Evolutionary conservation across 1,140 invertebrate genomes (phyloP).

Genomic region (Trichonephila clavata): DNA sequence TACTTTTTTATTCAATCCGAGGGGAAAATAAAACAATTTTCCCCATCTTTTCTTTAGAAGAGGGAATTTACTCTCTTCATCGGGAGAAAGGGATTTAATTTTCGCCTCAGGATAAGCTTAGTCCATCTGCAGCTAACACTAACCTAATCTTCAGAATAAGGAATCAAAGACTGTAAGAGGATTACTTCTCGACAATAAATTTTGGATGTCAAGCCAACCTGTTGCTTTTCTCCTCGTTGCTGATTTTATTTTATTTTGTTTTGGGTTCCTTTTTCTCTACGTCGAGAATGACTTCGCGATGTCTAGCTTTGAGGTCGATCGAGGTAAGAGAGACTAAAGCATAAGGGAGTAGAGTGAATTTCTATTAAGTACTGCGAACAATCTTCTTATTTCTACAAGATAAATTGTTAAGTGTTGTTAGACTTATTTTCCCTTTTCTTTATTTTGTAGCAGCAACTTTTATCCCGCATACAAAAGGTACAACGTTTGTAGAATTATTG

Average conservation of each 20-base stretch:
- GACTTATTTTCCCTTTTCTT: not conserved
- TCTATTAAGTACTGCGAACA: slow-evolving; percentile 22
- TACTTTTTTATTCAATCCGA: not conserved
- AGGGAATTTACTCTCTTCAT: not conserved
- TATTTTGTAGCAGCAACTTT: not conserved
- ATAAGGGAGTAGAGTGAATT: not conserved
- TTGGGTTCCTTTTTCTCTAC: not conserved
- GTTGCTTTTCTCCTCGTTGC: not conserved
- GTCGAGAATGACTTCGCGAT: not conserved
- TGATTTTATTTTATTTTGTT: not conserved
- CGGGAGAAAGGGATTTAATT: slow-evolving; percentile 22
- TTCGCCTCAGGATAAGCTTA: slow-evolving; percentile 20
- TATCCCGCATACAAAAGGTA: not conserved
- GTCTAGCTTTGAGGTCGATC: not conserved
- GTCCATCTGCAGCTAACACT: not conserved
- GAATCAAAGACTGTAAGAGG: slow-evolving; percentile 42
- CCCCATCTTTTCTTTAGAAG: not conserved
- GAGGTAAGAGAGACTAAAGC: not conserved
- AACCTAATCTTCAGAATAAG: slow-evolving; percentile 51
- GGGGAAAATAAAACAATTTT: not conserved
- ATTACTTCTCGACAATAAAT: slow-evolving; percentile 30
- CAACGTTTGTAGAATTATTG: no score
- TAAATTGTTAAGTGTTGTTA: slow-evolving; percentile 6
- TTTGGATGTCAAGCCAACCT: slow-evolving; percentile 36
- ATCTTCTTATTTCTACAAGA: not conserved